These are phyloP conservation scores for Onchidella celtica DNA, from an alignment of 2,888 invertebrate species.

Conservation along the genomic window DNA sequence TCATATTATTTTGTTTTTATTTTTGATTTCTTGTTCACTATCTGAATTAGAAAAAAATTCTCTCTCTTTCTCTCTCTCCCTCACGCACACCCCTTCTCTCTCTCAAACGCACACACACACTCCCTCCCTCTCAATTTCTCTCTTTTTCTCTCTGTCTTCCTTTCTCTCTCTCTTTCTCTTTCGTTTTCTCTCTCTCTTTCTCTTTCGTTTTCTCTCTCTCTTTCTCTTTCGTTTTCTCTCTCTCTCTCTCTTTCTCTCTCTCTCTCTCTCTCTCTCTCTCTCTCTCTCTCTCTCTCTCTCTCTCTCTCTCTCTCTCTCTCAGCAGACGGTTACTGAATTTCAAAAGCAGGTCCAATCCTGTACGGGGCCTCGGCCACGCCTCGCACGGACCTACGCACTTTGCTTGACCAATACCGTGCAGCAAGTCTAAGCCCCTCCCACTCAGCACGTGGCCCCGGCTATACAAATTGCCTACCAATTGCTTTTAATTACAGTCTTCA, in stretches of 20 bases:
- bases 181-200: conserved; percentile 21
- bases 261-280: no score
- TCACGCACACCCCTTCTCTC: neutral
- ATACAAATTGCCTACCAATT: conserved; percentile 18
- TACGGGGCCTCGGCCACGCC: conserved; percentile 3
- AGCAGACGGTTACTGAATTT: no score
- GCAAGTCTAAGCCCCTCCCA: neutral
- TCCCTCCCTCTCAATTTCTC: conserved; percentile 29
- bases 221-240: no score
- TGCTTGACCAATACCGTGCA: neutral
- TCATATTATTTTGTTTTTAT: no score
- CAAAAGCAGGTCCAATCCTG: conserved; percentile 5
- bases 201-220: neutral
- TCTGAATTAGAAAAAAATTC: no score
- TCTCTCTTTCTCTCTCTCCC: neutral
- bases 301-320: no score
- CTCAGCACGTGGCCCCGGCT: conserved; percentile 14
- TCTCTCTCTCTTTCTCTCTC: no score
- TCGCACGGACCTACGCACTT: conserved; percentile 5
- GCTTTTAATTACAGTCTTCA: conserved; percentile 30
- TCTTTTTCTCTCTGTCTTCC: conserved; percentile 5
- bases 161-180: neutral
- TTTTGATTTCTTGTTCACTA: no score
- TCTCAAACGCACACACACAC: neutral
- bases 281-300: no score